Base-by-base conservation (phyloP, 2,888 invertebrate species). In the Plebejus melissa region DNA sequence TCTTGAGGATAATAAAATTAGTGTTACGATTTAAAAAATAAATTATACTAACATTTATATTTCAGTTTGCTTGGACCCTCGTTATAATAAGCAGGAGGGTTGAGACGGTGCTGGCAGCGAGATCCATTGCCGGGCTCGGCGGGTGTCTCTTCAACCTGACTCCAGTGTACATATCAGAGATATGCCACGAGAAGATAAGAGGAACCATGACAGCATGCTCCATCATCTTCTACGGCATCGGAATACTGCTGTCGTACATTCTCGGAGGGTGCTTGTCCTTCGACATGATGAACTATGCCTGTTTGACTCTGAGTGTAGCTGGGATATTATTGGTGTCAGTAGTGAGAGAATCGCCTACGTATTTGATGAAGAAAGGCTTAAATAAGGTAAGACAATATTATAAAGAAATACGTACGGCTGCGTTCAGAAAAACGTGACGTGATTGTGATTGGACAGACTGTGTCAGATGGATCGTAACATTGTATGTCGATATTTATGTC, bases 1-100 rank as follows among this genome's bases (percentile, higher is more conserved):
- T 50, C 22, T 22, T 22, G 22, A 22, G 22, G 22, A 22, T 22
- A 22, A 22, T 22, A 22, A 22, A 22, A 22, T 22, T 22, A 22
- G 22, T 22, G 1, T 50, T 50, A 13, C 1, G 41, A 38, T 6
- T 46, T 41, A 41, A 46, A 46, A 50, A 50, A 50, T 50, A 50
- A 32, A 32, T 32, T 32, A 32, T 32, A 32, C 32, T 32, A 32
- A 22, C 22, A 22, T 22, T 22, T 22, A 11, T 60, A 11, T 76
- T 81, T 1, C 83, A 90, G 90, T 41, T 88, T 0, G 78, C 85
- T 16, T 90, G 90, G 90, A 58, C 82, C 0, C 76, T 90, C 74
- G 79, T 90, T 74, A 79, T 82, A 0, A 54, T 79, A 0, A 82
- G 81, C 50, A 82, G 78, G 5, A 79, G 80, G n/a, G 88, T 89